phyloP scores from a whole-genome alignment of 2,797 vertebrate genomes.

The Iguana delicatissima region DNA sequence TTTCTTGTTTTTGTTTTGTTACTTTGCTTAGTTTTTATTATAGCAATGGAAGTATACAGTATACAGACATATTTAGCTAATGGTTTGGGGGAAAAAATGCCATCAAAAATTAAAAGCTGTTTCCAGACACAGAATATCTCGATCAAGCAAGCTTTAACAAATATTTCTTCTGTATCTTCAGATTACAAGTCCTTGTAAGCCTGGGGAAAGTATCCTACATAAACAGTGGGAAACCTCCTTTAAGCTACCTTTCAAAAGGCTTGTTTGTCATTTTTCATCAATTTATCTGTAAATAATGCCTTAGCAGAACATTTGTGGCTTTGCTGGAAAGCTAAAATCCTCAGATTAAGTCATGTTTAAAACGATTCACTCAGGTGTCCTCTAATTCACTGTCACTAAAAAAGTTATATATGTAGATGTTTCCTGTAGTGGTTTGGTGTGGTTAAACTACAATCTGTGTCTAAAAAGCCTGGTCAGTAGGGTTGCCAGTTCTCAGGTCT shows the following conservation, averaged over 20 bases:
- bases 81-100: conserved; percentile 7
- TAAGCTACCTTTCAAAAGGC: conserved; percentile 59
- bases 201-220: conserved; percentile 59
- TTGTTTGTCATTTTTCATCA: conserved; percentile 50
- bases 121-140: conserved; percentile 61
- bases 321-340: conserved; percentile 63
- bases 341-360: conserved; percentile 58
- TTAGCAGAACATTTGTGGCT: conserved; percentile 48
- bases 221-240: conserved; percentile 57
- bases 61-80: neutral
- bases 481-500: too few species aligned
- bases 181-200: conserved; percentile 68
- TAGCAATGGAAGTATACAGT: neutral
- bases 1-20: neutral
- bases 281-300: conserved; percentile 58
- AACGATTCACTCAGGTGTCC: conserved; percentile 42
- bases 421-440: conserved; percentile 13
- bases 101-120: conserved; percentile 38
- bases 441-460: conserved; percentile 27
- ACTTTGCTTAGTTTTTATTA: neutral
- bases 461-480: neutral
- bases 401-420: conserved; percentile 19
- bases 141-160: conserved; percentile 70
- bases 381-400: conserved; percentile 34
- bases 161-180: conserved; percentile 65